Percentiles rank a stretch among this genome's conserved stretches.
Conservation (phyloP, 2,797 vertebrate species). For the Threskiornis aethiopicus region DNA sequence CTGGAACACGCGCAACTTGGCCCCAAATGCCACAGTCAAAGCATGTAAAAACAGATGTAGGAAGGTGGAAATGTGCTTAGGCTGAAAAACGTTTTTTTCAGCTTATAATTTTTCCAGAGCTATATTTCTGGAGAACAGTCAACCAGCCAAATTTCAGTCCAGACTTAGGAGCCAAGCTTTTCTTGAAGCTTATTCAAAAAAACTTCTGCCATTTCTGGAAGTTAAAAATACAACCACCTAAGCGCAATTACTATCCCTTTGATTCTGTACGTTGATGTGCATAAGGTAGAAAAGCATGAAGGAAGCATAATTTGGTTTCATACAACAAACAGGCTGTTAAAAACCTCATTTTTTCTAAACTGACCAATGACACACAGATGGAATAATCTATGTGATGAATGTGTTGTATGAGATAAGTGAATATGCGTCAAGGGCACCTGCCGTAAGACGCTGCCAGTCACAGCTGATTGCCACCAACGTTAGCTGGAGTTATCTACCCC, state of each 20-base stretch:
- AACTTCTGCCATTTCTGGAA: not conserved
- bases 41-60: conserved; percentile 43
- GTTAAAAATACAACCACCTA: not conserved
- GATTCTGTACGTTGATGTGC: not conserved
- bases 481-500: not conserved
- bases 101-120: conserved; percentile 44
- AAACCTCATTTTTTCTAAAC: not conserved
- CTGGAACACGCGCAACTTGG: conserved; percentile 3
- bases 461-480: not conserved
- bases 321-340: not conserved
- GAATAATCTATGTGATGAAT: not conserved
- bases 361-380: not conserved
- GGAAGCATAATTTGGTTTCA: not conserved
- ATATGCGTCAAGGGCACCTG: not conserved
- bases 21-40: not conserved
- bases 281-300: not conserved
- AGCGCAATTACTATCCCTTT: not conserved
- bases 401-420: not conserved
- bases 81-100: conserved; percentile 5
- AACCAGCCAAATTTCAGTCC: not conserved
- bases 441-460: not conserved
- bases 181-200: conserved; percentile 22
- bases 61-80: conserved; percentile 57
- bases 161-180: not conserved
- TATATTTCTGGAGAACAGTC: conserved; percentile 11